phyloP scores from a whole-genome alignment of 2,888 invertebrate genomes.

The Galeopsomyia nigrocyanea region DNA sequence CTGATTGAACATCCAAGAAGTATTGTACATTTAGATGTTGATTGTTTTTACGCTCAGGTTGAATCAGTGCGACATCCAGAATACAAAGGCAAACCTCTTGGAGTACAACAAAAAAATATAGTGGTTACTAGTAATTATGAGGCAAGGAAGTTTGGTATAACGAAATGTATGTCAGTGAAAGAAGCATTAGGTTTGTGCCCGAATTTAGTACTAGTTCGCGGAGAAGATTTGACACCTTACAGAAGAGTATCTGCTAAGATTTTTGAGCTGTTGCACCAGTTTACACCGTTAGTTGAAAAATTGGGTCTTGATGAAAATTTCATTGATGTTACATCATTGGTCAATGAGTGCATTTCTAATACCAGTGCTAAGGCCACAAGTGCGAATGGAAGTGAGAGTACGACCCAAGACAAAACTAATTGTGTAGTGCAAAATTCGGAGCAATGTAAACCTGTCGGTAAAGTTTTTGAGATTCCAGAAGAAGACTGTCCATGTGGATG shows the following conservation, averaged over 20 bases:
- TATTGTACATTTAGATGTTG: slow-evolving; percentile 85
- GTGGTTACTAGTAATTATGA: slow-evolving; percentile 89
- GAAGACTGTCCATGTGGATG: slow-evolving; percentile 83
- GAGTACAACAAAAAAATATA: slow-evolving; percentile 87
- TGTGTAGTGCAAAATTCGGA: slow-evolving; percentile 13
- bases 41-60: slow-evolving; percentile 90
- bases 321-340: slow-evolving; percentile 82
- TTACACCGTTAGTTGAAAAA: slow-evolving; percentile 82
- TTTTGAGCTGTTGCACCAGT: slow-evolving; percentile 78
- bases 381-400: slow-evolving; percentile 32
- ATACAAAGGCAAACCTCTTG: slow-evolving; percentile 78
- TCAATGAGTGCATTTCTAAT: slow-evolving; percentile 64
- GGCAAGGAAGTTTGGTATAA: slow-evolving; percentile 81
- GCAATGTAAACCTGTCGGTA: slow-evolving; percentile 69
- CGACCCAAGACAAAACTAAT: slow-evolving; percentile 10
- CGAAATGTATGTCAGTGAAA: slow-evolving; percentile 83
- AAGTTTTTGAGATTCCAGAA: slow-evolving; percentile 73
- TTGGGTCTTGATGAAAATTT: slow-evolving; percentile 89
- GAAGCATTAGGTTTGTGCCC: slow-evolving; percentile 84
- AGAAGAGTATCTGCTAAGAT: slow-evolving; percentile 84
- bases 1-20: slow-evolving; percentile 73
- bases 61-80: slow-evolving; percentile 83
- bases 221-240: slow-evolving; percentile 87
- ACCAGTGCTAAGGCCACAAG: slow-evolving; percentile 40
- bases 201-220: slow-evolving; percentile 80